Conservation (phyloP, 1,140 invertebrate species). For the Drosophila littoralis region DNA sequence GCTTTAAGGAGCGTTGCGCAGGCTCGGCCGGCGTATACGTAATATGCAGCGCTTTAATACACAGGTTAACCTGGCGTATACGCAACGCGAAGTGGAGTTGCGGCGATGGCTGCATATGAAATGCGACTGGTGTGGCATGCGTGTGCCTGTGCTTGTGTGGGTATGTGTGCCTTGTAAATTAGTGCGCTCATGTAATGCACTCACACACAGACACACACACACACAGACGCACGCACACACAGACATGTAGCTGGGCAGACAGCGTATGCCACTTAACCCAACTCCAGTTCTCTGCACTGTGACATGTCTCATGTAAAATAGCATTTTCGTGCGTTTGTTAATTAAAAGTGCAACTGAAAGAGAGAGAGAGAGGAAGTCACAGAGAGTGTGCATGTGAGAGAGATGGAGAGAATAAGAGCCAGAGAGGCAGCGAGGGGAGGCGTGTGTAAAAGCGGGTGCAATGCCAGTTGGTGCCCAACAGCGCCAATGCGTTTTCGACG, state of each 20-base stretch:
- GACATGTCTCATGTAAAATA: constrained; percentile 67
- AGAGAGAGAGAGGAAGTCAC: neutral
- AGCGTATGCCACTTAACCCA: constrained; percentile 43
- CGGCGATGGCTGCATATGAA: constrained; percentile 43
- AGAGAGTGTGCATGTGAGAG: constrained; percentile 36
- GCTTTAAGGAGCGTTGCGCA: constrained; percentile 3
- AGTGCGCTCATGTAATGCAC: constrained; percentile 43
- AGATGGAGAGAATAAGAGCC: neutral
- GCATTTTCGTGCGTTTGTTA: constrained; percentile 81
- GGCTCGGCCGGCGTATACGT: constrained; percentile 16
- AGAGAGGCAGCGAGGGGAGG: neutral
- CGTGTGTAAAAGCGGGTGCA: constrained; percentile 26
- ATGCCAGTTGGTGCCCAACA: constrained; percentile 26
- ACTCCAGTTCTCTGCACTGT: constrained; percentile 23
- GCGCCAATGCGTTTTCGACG: constrained; percentile 75
- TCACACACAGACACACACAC: constrained; percentile 21
- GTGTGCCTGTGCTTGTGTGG: constrained; percentile 17
- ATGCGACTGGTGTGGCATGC: constrained; percentile 27
- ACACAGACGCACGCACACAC: constrained; percentile 6
- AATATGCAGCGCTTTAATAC: constrained; percentile 39
- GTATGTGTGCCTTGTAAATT: constrained; percentile 16
- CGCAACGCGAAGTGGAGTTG: constrained; percentile 31
- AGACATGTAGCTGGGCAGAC: constrained; percentile 27
- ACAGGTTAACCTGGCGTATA: constrained; percentile 40
- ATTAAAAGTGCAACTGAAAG: constrained; percentile 67